Evolutionary conservation across 2,113 vertebrate species (phyloP), one percentile per base, ranked within the genome.

Genomic region (Corythornis vintsioides): DNA sequence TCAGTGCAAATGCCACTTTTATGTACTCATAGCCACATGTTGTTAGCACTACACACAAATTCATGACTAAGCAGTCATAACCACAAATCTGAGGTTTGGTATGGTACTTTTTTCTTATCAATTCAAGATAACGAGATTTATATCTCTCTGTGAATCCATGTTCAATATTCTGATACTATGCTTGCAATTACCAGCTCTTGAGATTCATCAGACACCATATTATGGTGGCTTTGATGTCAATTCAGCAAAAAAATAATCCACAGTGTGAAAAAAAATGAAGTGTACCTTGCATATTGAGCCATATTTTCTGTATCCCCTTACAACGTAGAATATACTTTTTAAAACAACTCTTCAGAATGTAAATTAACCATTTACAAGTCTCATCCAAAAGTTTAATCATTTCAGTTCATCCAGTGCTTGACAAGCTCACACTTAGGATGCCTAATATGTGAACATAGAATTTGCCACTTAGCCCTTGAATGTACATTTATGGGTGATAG

Each of bases 1-100:
- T 83, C 74, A 92, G 35, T 90, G 67, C 57, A 91, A 92, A 89
- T 92, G 61, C 38, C 25, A n/a, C 60, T 94, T 94, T 93, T 72
- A 45, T 74, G 57, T 35, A 72, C 52, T 81, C 64, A 71, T 24
- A 86, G 57, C 48, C 70, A 69, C 80, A 29, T 61, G 73, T 29
- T 88, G 28, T 73, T 93, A 66, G 52, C 88, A 78, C 35, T 74
- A 47, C 55, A 64, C 70, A 53, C 55, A 40, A 47, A 21, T 47
- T 80, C n/a, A 86, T 82, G 79, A 85, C 80, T 93, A 90, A 81
- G 24, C 28, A 71, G 29, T 88, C 65, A 78, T 72, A 90, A 80
- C 25, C 10, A 70, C 35, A 79, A 84, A 77, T 66, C 56, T 80
- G 22, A 65, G 86, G 13, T 35, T 72, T 55, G 18, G 6, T n/a